A percentile compares a stretch with the other conserved stretches of the same genome.
Conservation (phyloP, 2,113 vertebrate genomes). For the Gobius niger region DNA sequence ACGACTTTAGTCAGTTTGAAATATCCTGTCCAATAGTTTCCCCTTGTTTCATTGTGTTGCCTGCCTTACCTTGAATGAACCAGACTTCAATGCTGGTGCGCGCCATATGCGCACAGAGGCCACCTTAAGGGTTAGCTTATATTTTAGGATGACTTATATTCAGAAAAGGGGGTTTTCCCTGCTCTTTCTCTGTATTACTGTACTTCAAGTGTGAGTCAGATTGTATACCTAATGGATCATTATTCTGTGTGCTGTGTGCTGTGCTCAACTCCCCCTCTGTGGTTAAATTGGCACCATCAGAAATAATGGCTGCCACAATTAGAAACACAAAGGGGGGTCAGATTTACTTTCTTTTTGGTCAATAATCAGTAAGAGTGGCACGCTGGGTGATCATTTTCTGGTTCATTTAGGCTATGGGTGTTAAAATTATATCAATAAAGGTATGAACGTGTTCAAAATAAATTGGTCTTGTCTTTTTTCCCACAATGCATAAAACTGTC, state of each 20-base stretch:
- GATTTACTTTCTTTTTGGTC: slow-evolving; percentile 9
- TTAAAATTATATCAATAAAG: slow-evolving; percentile 1
- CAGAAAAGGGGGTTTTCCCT: not conserved
- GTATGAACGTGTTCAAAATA: not conserved
- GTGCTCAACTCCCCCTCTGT: not conserved
- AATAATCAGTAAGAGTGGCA: not conserved
- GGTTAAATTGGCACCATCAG: not conserved
- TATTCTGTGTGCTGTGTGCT: not conserved
- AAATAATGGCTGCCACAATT: not conserved
- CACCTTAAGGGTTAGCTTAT: not conserved
- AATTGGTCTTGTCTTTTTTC: not conserved
- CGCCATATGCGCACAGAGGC: too few relatives aligned
- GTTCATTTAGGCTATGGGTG: not conserved
- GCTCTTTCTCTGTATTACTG: not conserved
- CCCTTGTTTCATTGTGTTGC: not conserved
- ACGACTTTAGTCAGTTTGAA: not conserved
- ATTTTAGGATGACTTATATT: not conserved
- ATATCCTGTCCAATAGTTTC: not conserved
- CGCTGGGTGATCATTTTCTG: too few relatives aligned
- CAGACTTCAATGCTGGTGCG: not conserved
- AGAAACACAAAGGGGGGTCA: not conserved
- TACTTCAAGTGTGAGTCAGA: not conserved
- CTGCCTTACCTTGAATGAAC: not conserved
- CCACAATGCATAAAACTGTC: not conserved
- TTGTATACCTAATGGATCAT: not conserved